Evolutionary conservation across 64 coral and sea anemone species (phyloP).

Genomic region (Pocillopora verrucosa): DNA sequence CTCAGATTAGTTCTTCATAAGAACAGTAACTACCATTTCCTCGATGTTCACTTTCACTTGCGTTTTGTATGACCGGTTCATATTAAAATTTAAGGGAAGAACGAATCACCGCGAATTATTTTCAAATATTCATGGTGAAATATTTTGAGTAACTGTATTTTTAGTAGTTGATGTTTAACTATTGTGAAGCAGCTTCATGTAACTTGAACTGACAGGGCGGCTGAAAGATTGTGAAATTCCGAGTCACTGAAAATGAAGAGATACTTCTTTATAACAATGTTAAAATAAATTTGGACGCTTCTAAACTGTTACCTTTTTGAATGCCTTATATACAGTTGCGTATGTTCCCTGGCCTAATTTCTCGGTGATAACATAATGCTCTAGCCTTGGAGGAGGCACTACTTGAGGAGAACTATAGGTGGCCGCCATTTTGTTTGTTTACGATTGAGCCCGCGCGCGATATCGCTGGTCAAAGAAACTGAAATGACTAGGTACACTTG

Average conservation of each 20-base stretch:
- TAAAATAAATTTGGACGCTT: neutral
- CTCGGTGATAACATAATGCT: slow-evolving; percentile 96
- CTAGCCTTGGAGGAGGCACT: slow-evolving; percentile 75
- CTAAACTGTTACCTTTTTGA: slow-evolving; percentile 78
- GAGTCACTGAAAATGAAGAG: neutral
- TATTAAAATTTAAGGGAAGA: no score
- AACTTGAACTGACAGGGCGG: no score
- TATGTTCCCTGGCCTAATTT: slow-evolving; percentile 97
- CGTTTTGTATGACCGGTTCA: no score
- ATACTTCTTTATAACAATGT: neutral
- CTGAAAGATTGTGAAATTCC: neutral
- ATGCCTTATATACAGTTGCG: slow-evolving; percentile 97
- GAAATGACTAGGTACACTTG: neutral
- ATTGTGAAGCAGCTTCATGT: no score
- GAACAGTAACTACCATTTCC: no score
- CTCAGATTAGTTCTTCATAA: no score
- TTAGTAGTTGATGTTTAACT: no score
- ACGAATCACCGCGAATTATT: no score
- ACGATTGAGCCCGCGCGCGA: slow-evolving; percentile 47
- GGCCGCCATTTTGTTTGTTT: slow-evolving; percentile 88
- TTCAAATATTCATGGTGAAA: no score
- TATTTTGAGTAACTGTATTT: no score
- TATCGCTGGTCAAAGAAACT: neutral
- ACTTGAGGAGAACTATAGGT: slow-evolving; percentile 10
- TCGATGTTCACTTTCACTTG: no score